Conservation (phyloP, 1,140 invertebrate species). For the Drosophila ercepeae region DNA sequence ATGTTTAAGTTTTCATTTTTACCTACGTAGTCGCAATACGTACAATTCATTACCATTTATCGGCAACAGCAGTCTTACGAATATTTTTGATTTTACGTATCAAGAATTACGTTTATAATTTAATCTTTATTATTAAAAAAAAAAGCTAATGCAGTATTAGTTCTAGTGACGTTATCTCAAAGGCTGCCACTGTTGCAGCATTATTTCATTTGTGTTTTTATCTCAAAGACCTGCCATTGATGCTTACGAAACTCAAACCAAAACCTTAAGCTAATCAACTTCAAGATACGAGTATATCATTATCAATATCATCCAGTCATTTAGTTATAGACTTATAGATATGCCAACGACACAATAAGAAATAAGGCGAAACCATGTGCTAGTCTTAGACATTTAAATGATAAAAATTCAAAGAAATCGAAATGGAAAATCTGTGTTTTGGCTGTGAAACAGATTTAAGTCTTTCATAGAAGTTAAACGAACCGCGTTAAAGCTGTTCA, state of each 20-base stretch:
- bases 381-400: conserved; percentile 58
- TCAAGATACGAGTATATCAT: background rate
- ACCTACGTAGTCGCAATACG: conserved; percentile 21
- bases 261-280: background rate
- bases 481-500: conserved; percentile 22
- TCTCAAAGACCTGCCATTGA: background rate
- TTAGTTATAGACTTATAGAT: conserved; percentile 21
- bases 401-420: conserved; percentile 1
- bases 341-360: conserved; percentile 14
- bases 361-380: conserved; percentile 33
- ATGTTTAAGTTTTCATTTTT: conserved; percentile 19
- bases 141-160: background rate
- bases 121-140: no score
- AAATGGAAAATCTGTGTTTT: conserved; percentile 78
- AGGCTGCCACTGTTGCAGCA: background rate
- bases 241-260: background rate
- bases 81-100: background rate
- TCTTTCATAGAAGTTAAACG: conserved; percentile 51
- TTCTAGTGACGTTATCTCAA: no score
- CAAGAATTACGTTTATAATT: no score
- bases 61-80: background rate
- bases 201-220: background rate
- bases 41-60: background rate
- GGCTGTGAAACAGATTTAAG: conserved; percentile 83
- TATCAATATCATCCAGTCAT: conserved; percentile 14